These are phyloP conservation scores for Amblyteles armatorius DNA, from an alignment of 2,888 invertebrate species.

Conservation along the genomic window DNA sequence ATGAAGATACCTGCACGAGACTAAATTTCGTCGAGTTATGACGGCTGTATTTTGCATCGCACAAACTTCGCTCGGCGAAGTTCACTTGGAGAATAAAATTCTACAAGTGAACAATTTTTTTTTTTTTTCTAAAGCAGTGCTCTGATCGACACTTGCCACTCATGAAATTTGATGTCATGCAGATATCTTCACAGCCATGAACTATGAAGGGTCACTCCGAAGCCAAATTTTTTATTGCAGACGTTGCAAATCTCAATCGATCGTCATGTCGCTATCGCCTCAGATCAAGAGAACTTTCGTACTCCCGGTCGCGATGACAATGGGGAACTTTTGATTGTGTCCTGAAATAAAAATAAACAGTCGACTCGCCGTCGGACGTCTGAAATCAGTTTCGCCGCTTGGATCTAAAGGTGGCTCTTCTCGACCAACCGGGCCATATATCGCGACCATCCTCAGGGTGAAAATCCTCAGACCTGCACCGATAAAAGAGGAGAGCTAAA, in stretches of 20 bases:
- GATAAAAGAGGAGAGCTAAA: constrained; percentile 40
- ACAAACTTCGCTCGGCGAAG: no score
- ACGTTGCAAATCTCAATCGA: not conserved
- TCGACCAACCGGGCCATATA: constrained; percentile 43
- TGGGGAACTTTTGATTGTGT: not conserved
- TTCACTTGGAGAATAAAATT: no score
- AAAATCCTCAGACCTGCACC: constrained; percentile 61
- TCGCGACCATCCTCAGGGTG: constrained; percentile 43
- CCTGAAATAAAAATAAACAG: not conserved
- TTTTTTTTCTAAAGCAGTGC: no score
- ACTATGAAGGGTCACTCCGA: not conserved
- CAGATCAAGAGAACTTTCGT: not conserved
- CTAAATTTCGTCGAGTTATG: no score
- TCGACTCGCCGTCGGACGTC: no score
- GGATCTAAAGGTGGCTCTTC: not conserved
- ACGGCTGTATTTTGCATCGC: no score
- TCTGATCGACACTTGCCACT: no score
- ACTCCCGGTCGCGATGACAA: not conserved
- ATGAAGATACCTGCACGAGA: no score
- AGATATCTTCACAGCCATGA: no score
- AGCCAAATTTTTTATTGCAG: no score
- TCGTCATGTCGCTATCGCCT: not conserved
- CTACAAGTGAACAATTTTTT: no score
- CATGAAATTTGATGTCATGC: no score
- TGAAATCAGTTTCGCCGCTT: constrained; percentile 10